Evolutionary conservation across 2,888 invertebrate genomes (phyloP).

Genomic region (Platycheirus albimanus): DNA sequence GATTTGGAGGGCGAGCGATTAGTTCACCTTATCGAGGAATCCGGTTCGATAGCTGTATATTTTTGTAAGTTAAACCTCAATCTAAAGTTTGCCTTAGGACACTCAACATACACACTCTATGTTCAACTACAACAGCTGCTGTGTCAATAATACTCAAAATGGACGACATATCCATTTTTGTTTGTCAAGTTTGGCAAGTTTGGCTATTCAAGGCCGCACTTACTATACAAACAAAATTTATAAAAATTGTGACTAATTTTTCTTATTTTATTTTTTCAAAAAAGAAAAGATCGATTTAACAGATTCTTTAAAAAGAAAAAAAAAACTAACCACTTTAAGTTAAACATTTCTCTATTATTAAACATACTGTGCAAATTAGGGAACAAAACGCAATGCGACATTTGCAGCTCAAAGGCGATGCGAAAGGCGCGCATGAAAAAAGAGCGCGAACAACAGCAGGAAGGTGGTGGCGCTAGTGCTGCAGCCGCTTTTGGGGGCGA

Average conservation of each 20-base stretch:
- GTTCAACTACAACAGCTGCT: conserved; percentile 50
- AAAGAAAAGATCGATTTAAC: conserved; percentile 35
- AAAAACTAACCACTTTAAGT: conserved; percentile 62
- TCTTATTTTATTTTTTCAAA: conserved; percentile 10
- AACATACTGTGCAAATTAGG: conserved; percentile 84
- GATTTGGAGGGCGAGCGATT: conserved; percentile 92
- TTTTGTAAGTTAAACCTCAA: conserved; percentile 89
- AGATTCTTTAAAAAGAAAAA: conserved; percentile 28
- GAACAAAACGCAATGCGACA: conserved; percentile 95
- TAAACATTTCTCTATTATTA: conserved; percentile 61
- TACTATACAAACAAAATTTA: conserved; percentile 26
- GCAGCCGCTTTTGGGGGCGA: conserved; percentile 79
- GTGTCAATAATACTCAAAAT: conserved; percentile 66
- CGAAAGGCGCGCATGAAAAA: conserved; percentile 88
- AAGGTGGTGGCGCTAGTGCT: conserved; percentile 79
- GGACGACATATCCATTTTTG: conserved; percentile 34
- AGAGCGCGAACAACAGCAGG: conserved; percentile 83
- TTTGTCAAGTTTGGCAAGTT: conserved; percentile 44
- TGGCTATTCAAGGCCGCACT: conserved; percentile 46
- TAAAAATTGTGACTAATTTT: conserved; percentile 73
- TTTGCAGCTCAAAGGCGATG: conserved; percentile 90
- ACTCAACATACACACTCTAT: conserved; percentile 31
- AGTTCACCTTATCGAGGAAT: conserved; percentile 89
- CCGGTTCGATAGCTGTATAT: conserved; percentile 93
- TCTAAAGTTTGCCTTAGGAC: conserved; percentile 16